Evolutionary conservation across 2,888 invertebrate genomes (phyloP).

Genomic region (Ennomos fuscantarius): DNA sequence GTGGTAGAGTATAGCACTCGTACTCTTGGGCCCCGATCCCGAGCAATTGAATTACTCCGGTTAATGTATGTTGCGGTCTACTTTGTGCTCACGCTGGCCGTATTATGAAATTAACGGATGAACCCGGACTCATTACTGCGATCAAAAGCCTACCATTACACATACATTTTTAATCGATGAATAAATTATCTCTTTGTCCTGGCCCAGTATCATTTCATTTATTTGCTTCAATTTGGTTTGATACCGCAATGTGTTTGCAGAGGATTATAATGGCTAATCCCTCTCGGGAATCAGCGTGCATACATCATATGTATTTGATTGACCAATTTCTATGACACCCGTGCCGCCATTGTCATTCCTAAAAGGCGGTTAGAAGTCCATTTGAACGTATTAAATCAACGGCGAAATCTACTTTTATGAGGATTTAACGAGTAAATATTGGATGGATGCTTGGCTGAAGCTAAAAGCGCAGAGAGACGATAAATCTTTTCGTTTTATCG

Average conservation of each 20-base stretch:
- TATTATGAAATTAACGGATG: conserved; percentile 36
- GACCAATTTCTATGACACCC: conserved; percentile 27
- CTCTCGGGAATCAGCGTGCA: conserved; percentile 16
- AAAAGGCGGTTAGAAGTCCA: conserved; percentile 9
- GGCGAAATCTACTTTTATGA: conserved; percentile 15
- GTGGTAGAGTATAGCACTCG: conserved; percentile 11
- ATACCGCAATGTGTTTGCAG: conserved; percentile 14
- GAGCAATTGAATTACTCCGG: conserved; percentile 39
- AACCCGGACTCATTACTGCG: conserved; percentile 29
- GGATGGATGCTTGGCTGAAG: conserved; percentile 18
- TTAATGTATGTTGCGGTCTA: conserved; percentile 41
- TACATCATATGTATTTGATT: conserved; percentile 28
- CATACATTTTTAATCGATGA: conserved; percentile 34
- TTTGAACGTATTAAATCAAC: conserved; percentile 14
- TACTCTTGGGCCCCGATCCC: conserved; percentile 30
- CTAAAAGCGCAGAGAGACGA: conserved; percentile 17
- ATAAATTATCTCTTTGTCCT: conserved; percentile 28
- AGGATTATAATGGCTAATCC: conserved; percentile 18
- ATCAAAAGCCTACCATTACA: conserved; percentile 33
- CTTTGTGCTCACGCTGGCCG: conserved; percentile 26
- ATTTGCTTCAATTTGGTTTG: conserved; percentile 5
- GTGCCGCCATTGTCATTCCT: conserved; percentile 13
- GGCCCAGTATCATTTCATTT: conserved; percentile 19
- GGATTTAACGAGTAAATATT: conserved; percentile 25
- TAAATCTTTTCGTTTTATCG: conserved; percentile 31